These are phyloP conservation scores for Elymnias hypermnestra DNA, from an alignment of 1,140 invertebrate species.

Conservation along the genomic window DNA sequence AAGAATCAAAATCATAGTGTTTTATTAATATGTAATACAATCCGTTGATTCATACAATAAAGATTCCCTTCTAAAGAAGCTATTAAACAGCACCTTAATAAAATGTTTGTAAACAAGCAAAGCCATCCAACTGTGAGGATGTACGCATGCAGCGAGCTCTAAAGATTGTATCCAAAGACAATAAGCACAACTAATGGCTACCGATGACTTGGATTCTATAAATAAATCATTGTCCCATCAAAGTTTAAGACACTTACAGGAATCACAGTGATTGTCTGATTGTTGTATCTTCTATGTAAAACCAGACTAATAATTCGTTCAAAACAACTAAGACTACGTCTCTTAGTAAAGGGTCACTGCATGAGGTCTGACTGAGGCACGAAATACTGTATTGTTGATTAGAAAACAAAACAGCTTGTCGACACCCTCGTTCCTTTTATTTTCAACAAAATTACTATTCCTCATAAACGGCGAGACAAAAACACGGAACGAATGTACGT, in stretches of 20 bases:
- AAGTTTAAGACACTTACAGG: conserved; percentile 44
- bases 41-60: conserved; percentile 37
- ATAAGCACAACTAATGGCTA: conserved; percentile 52
- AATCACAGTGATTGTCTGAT: conserved; percentile 62
- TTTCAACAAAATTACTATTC: conserved; percentile 57
- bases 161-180: conserved; percentile 46
- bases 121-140: conserved; percentile 57
- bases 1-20: too few relatives aligned
- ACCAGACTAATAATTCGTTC: conserved; percentile 73
- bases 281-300: conserved; percentile 60
- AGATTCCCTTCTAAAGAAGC: conserved; percentile 54
- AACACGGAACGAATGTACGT: conserved; percentile 53
- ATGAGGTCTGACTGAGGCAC: conserved; percentile 43
- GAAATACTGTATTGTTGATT: conserved; percentile 63
- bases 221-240: conserved; percentile 63
- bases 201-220: conserved; percentile 64
- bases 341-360: conserved; percentile 54
- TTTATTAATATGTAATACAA: too few relatives aligned
- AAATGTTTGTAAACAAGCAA: conserved; percentile 74
- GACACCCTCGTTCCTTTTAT: conserved; percentile 67
- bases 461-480: conserved; percentile 51
- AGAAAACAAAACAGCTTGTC: conserved; percentile 65
- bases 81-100: conserved; percentile 69
- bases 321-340: conserved; percentile 54
- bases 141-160: conserved; percentile 28